A percentile compares a stretch with the other conserved stretches of the same genome.
Conservation (phyloP, 1,140 invertebrate species). For the Cyrtorhinus lividipennis region DNA sequence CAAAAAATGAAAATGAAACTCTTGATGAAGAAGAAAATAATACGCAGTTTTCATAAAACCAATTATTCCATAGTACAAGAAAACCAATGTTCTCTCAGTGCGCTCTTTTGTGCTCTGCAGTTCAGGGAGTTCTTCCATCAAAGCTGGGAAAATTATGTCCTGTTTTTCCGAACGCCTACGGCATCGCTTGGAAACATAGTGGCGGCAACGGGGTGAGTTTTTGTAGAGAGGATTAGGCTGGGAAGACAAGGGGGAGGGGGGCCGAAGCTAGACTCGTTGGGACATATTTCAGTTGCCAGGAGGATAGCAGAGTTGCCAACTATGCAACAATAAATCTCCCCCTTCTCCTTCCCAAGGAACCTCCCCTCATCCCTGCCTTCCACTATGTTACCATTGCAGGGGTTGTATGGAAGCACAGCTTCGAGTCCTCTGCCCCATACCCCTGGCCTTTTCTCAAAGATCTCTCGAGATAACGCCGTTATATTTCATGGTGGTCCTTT, state of each 20-base stretch:
- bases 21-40: too few relatives aligned
- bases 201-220: background rate
- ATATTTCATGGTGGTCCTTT: slow-evolving; percentile 8
- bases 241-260: background rate
- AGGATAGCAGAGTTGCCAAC: slow-evolving; percentile 9
- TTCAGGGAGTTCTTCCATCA: too few relatives aligned
- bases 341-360: too few relatives aligned
- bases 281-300: slow-evolving; percentile 5
- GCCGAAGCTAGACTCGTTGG: background rate
- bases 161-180: background rate
- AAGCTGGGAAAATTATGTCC: background rate
- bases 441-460: background rate
- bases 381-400: background rate
- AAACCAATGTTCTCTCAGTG: too few relatives aligned
- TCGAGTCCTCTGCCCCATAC: too few relatives aligned
- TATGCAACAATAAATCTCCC: slow-evolving; percentile 3
- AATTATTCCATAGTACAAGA: too few relatives aligned
- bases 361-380: too few relatives aligned
- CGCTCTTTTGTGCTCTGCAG: too few relatives aligned
- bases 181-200: background rate
- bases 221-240: too few relatives aligned
- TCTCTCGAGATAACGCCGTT: background rate
- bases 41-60: too few relatives aligned
- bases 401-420: background rate
- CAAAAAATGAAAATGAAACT: too few relatives aligned